These are phyloP conservation scores for Tursiops truncatus DNA, from an alignment of 2,113 vertebrate genomes.

Conservation along the genomic window DNA sequence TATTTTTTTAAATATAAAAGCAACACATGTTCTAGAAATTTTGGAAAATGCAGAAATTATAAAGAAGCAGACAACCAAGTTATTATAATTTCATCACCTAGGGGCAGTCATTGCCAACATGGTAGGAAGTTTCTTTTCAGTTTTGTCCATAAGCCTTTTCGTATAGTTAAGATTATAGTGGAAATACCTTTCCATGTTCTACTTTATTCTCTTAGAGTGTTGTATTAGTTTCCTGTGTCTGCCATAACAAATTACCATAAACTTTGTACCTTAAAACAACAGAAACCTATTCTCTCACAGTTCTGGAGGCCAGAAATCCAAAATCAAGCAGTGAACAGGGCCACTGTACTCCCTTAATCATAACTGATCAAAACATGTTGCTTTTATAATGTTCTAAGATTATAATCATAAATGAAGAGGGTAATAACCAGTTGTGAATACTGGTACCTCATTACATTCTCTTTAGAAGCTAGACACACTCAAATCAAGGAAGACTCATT, in stretches of 20 bases:
- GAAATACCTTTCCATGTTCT: background rate
- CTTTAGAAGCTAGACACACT: background rate
- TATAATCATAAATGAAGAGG: background rate
- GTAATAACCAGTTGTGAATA: background rate
- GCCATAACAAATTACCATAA: background rate
- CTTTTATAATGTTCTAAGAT: background rate
- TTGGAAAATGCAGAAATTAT: background rate
- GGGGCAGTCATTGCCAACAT: background rate
- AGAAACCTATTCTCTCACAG: background rate
- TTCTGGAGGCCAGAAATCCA: background rate
- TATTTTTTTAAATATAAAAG: slow-evolving; percentile 2
- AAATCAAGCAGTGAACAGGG: background rate
- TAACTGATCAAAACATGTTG: background rate
- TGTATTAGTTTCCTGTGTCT: background rate
- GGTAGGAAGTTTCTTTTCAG: background rate
- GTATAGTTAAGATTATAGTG: background rate
- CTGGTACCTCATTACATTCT: background rate
- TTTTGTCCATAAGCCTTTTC: background rate
- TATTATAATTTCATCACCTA: background rate
- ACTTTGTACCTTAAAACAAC: background rate
- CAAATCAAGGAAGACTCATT: background rate
- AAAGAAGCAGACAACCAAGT: background rate
- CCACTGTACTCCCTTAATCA: background rate
- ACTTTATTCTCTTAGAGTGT: background rate
- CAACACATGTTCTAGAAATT: background rate